Conservation (phyloP, 2,888 invertebrate genomes). For the Priocnemis perturbator region DNA sequence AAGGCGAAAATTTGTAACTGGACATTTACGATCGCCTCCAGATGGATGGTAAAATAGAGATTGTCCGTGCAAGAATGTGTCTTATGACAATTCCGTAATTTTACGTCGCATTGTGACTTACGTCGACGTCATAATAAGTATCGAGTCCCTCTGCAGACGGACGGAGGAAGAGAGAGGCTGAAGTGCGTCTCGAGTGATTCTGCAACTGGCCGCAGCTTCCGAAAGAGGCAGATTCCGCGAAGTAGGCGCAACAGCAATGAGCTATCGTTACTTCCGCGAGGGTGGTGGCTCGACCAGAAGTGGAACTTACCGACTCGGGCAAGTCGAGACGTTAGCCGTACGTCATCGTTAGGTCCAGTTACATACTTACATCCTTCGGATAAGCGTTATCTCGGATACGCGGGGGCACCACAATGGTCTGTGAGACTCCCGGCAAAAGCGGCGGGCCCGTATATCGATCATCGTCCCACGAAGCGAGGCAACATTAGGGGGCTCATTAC, state of each 20-base stretch:
- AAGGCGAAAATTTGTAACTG: too few relatives aligned
- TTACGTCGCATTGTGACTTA: too few relatives aligned
- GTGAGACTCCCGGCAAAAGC: constrained; percentile 8
- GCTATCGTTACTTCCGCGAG: constrained; percentile 1
- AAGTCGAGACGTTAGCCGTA: constrained; percentile 2
- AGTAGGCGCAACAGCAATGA: background rate
- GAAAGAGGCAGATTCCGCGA: background rate
- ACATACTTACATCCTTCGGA: background rate
- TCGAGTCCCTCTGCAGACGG: too few relatives aligned
- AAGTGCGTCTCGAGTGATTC: too few relatives aligned
- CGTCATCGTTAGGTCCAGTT: constrained; percentile 10
- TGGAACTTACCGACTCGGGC: background rate
- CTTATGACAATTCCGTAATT: too few relatives aligned
- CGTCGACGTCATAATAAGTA: too few relatives aligned
- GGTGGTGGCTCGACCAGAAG: background rate
- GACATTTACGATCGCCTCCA: too few relatives aligned
- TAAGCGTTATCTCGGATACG: constrained; percentile 2
- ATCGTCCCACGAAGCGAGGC: constrained; percentile 33
- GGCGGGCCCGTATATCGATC: constrained; percentile 44
- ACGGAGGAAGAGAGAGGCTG: too few relatives aligned
- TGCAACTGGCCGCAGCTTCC: background rate
- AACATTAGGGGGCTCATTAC: constrained; percentile 50
- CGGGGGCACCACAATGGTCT: constrained; percentile 21
- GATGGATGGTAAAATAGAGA: too few relatives aligned
- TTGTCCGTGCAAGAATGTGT: too few relatives aligned